Base-by-base conservation (phyloP, 2,888 invertebrate species). In the Steromphala cineraria region DNA sequence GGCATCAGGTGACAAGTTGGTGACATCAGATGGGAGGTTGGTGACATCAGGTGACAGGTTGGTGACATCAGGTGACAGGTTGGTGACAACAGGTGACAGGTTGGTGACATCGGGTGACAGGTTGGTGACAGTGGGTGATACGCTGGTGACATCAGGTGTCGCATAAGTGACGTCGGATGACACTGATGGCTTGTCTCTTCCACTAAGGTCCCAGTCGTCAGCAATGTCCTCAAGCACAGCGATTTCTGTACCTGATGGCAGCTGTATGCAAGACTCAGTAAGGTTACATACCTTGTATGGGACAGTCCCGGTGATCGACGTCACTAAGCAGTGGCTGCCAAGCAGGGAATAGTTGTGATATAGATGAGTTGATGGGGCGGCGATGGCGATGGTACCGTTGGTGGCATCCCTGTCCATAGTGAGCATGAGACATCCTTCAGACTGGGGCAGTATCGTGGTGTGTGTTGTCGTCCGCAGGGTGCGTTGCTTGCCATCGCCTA, bases 211-310 rank as follows among this genome's bases (percentile, higher is more conserved):
- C 15, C 36, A 53, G 36, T 55, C 21, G 24, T 17, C 10, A 10
- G 75, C 67, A 17, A 79, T n/a, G 21, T 21, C 71, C 7, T 84
- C 75, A 24, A 81, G 36, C 19, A 74, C 78, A 5, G 83, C 83
- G 53, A 84, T 53, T 10, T 80, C 80, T 36, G 80, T 78, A 75
- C 79, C 77, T n/a, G 53, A 52, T 3, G 74, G 79, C n/a, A 85
- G 67, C 62, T 74, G 78, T 31, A 84, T 75, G 40, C 77, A 46
- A 13, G n/a, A 24, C 53, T 80, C 53, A 46, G 75, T 83, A n/a
- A 82, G 84, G 52, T 85, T 84, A 53, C 84, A 71, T 5, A 85
- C 19, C 28, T 82, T 31, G 8, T 56, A 67, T 13, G 53, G 24
- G 53, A 56, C 67, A n/a, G 40, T 62, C 10, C 28, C 19, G n/a